A percentile compares a stretch with the other conserved stretches of the same genome.
Evolutionary conservation across 2,888 invertebrate genomes (phyloP).

Genomic region (Dynastes maya): DNA sequence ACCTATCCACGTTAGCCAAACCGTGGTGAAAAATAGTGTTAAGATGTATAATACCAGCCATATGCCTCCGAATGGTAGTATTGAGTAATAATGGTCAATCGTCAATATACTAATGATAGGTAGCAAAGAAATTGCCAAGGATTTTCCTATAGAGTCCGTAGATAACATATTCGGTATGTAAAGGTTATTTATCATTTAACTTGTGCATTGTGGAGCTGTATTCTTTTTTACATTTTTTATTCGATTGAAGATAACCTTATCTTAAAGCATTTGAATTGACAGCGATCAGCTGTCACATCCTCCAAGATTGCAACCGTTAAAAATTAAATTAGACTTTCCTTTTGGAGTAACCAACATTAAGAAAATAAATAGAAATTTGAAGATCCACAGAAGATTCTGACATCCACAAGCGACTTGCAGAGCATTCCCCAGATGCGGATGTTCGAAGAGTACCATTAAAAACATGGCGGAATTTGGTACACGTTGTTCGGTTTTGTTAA

Average conservation of each 20-base stretch:
- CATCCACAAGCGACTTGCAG: too few species aligned
- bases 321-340: too few species aligned
- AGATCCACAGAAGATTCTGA: neutral
- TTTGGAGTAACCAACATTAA: too few species aligned
- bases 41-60: constrained; percentile 71
- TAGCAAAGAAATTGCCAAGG: constrained; percentile 23
- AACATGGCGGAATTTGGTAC: too few species aligned
- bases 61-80: constrained; percentile 59
- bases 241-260: neutral
- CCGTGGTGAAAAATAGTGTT: constrained; percentile 69
- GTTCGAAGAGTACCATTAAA: too few species aligned
- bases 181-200: neutral
- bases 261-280: neutral
- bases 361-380: neutral
- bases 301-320: neutral
- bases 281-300: neutral
- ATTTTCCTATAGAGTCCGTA: constrained; percentile 35
- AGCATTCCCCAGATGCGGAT: too few species aligned
- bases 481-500: too few species aligned
- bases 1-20: constrained; percentile 72
- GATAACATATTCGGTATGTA: constrained; percentile 14
- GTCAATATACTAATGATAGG: constrained; percentile 23
- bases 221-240: neutral
- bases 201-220: neutral
- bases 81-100: constrained; percentile 51